Conservation (phyloP, 2,888 invertebrate genomes). For the Lithophane socia region DNA sequence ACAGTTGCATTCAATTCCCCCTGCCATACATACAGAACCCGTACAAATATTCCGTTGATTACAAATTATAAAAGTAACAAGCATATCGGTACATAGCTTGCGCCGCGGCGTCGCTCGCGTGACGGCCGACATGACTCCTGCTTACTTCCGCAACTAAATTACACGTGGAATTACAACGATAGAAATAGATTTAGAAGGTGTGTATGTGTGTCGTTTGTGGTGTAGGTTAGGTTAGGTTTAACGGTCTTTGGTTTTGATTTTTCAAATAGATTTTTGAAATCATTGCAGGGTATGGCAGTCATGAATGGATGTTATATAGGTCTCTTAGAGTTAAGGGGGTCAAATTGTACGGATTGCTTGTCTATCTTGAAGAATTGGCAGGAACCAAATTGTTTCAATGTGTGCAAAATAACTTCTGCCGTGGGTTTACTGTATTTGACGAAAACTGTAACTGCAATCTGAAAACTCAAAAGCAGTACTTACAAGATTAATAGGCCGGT, state of each 20-base stretch:
- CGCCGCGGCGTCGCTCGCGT: conserved; percentile 68
- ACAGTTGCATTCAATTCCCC: conserved; percentile 21
- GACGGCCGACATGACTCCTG: conserved; percentile 78
- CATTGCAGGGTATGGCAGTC: neutral
- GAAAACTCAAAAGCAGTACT: neutral
- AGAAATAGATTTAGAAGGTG: conserved; percentile 72
- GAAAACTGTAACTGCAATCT: neutral
- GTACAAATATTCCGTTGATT: conserved; percentile 45
- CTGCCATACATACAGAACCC: conserved; percentile 53
- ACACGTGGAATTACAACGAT: conserved; percentile 76
- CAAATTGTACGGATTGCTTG: neutral
- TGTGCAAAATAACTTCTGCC: neutral
- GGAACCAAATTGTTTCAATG: neutral
- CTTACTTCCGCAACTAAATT: conserved; percentile 85
- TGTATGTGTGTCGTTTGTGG: conserved; percentile 33
- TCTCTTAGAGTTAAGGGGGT: neutral
- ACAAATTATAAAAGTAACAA: conserved; percentile 62
- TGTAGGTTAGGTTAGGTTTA: conserved; percentile 42
- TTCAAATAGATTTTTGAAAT: conserved; percentile 1
- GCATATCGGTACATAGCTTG: conserved; percentile 64
- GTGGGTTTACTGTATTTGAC: neutral
- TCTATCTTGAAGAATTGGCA: neutral
- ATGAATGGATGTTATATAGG: neutral
- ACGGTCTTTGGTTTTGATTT: conserved; percentile 34
- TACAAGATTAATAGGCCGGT: neutral